Base-by-base conservation (phyloP, 2,113 vertebrate species). In the Megaceryle maxima region DNA sequence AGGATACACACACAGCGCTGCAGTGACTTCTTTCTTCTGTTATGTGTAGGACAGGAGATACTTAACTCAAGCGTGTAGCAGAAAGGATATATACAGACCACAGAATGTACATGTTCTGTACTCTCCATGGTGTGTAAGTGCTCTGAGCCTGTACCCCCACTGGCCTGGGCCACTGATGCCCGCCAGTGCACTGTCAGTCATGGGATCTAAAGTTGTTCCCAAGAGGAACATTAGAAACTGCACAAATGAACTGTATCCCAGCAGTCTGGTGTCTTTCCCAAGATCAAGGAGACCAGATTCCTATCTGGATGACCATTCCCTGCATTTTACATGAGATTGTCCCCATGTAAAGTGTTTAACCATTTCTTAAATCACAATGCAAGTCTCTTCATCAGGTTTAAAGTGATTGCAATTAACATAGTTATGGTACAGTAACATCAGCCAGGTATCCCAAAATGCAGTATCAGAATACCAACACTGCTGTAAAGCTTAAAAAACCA, bases 51-150 rank as follows among this genome's bases (percentile, higher is more conserved):
- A 69, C 46, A 46, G n/a, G 25, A 35, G 41, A 50, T 15, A 20
- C 29, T 41, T 59, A 19, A 31, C 17, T 56, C 37, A 37, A 37
- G 37, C 37, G 46, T 2, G 1, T 2, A 56, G 48, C 26, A 62
- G n/a, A 56, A 79, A 56, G 35, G 6, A 31, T 79, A 43, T 41
- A 43, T 20, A 35, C 29, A 7, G n/a, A 15, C 29, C 20, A 46
- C 16, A 55, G 44, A 59, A 67, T 0, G 0, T 17, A 11, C 14
- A 11, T 9, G 10, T 46, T 31, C 28, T 14, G 20, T 66, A n/a
- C 9, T 15, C 26, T 33, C 18, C 2, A 1, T 31, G 57, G 63
- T 18, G 21, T 12, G 1, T 3, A 5, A 73, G 56, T 13, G 15
- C 50, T 37, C 16, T 29, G n/a, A 48, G 31, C 20, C 41, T 29